Evolutionary conservation across 2,797 vertebrate species (phyloP).

Genomic region (Pseudomugil tenellus): DNA sequence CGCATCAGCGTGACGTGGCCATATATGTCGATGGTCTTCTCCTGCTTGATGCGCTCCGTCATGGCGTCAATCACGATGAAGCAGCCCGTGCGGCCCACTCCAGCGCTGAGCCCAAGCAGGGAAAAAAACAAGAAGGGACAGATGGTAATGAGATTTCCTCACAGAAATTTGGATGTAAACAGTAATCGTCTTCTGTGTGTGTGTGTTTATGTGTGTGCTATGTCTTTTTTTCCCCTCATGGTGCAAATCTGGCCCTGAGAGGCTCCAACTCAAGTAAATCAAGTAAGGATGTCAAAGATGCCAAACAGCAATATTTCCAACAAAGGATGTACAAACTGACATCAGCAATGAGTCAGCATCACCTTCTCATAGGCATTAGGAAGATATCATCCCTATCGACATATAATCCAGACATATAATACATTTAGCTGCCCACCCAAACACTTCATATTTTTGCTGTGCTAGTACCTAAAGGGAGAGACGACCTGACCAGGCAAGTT

Average conservation of each 20-base stretch:
- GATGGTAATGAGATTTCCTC: constrained; percentile 26
- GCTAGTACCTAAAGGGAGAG: constrained; percentile 58
- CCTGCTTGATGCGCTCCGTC: constrained; percentile 97
- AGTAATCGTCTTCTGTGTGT: constrained; percentile 15
- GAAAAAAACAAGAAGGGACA: not conserved
- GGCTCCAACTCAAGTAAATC: constrained; percentile 41
- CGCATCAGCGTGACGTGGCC: constrained; percentile 99
- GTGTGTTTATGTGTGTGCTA: too few species aligned
- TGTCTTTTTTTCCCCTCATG: constrained; percentile 4
- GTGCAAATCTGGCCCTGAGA: constrained; percentile 30
- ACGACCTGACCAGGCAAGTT: constrained; percentile 71
- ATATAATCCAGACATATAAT: constrained; percentile 71
- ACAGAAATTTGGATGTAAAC: constrained; percentile 15
- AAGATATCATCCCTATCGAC: constrained; percentile 65
- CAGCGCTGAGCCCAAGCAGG: constrained; percentile 82
- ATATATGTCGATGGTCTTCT: constrained; percentile 97
- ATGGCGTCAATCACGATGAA: constrained; percentile 99
- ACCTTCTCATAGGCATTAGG: constrained; percentile 57
- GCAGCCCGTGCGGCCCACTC: constrained; percentile 97
- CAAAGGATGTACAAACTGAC: constrained; percentile 65
- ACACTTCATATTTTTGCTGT: constrained; percentile 75
- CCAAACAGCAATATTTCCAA: constrained; percentile 66
- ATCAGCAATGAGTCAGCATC: constrained; percentile 71
- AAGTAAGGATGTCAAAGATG: constrained; percentile 54
- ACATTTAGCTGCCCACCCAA: constrained; percentile 71